These are phyloP conservation scores for Genyomyrus donnyi DNA, from an alignment of 2,113 vertebrate species.

Conservation along the genomic window DNA sequence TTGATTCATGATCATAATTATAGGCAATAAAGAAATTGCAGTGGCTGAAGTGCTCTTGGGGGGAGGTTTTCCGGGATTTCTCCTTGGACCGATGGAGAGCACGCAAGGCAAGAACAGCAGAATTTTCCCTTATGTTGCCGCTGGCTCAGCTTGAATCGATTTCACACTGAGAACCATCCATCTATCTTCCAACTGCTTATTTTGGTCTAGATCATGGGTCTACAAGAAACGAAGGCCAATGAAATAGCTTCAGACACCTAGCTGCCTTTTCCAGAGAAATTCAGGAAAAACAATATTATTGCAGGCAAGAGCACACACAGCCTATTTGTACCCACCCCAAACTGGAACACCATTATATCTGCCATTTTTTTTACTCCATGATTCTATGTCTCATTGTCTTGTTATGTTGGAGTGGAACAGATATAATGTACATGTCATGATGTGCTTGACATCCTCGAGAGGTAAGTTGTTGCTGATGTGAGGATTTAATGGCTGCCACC, in stretches of 20 bases:
- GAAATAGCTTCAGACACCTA: background rate
- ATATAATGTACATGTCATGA: background rate
- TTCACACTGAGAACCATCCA: constrained; percentile 26
- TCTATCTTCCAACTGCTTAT: constrained; percentile 19
- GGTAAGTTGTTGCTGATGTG: background rate
- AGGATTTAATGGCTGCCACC: background rate
- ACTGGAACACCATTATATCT: background rate
- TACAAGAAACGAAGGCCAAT: background rate
- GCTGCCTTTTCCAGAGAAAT: background rate
- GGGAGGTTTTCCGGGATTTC: background rate
- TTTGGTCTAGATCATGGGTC: background rate
- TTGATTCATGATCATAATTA: background rate
- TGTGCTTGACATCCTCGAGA: background rate
- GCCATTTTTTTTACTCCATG: background rate
- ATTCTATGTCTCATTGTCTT: background rate
- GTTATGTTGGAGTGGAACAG: background rate
- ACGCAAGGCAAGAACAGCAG: constrained; percentile 31
- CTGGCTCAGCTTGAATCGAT: constrained; percentile 35
- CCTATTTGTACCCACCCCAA: background rate
- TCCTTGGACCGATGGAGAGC: background rate
- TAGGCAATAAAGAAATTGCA: background rate
- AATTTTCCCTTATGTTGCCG: constrained; percentile 12
- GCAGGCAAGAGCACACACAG: background rate
- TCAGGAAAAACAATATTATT: background rate
- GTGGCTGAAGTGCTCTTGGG: background rate